Evolutionary conservation across 2,888 invertebrate species (phyloP), one percentile per base, ranked within the genome.

Genomic region (Ganaspis brasiliensis): DNA sequence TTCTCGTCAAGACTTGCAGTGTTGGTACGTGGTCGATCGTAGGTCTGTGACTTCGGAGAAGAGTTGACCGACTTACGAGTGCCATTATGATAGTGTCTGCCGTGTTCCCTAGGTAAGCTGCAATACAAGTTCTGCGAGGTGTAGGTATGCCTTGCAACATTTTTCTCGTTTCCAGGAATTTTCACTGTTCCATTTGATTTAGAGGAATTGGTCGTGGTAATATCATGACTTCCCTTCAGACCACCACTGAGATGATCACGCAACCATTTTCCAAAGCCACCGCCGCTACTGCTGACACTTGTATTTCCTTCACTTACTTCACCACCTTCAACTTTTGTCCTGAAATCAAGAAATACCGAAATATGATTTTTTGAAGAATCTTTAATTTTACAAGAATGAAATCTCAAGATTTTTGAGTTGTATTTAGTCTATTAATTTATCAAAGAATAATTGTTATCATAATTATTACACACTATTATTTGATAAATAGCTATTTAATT

Each of bases 211-310:
- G 73, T 77, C 70, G 76, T 45, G 24, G n/a, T 74, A 10, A 77
- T 63, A 12, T 75, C 49, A 56, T 79, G 78, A 21, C 55, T 79
- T 35, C 75, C 71, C 61, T 77, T 82, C 75, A 19, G 83, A 79
- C 72, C 87, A 24, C 89, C 89, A 19, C 88, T 87, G 55, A 91
- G 80, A 83, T 91, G 91, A 21, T 90, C 91, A 6, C 91, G 85
- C n/a, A 91, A 74, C 91, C 91, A 91, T 81, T 89, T 91, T 12
- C 90, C 91, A 70, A 91, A 88, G 67, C 89, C 89, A 24, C 90
- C 87, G 52, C 86, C 85, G 21, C 82, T 76, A 19, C 83, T 19
- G 40, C 40, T 40, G 19, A 81, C 77, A 21, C 83, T 35, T 21
- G 14, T 63, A 40, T 63, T 76, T 3, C 81, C 77, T 16, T 79